Evolutionary conservation across 2,797 vertebrate genomes (phyloP), one percentile per base, ranked within the genome.

Genomic region (Brachyrhaphis roseni): DNA sequence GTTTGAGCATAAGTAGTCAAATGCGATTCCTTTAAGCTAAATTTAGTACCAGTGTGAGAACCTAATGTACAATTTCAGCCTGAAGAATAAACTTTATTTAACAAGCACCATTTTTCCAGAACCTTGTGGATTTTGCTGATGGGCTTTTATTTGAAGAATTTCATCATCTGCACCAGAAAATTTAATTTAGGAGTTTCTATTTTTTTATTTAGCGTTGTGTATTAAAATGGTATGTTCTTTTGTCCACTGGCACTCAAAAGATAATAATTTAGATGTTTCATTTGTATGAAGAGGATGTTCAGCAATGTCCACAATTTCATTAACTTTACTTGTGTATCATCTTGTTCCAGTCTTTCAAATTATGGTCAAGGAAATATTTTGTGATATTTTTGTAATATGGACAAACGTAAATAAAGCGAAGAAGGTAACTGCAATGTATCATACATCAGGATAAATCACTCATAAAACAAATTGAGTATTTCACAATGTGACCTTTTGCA

Each of bases 341-440:
- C 6, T 66, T 66, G 34, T 36, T 66, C 31, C 34, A 68, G 36
- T 26, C 36, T 36, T 39, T 41, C 36, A 68, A 39, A 41, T 23
- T 39, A 23, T 41, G 8, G 8, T 12, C 20, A 39, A 23, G 36
- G 41, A 68, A 5, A 39, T 66, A 39, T 39, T 4, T 66, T 68
- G 4, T 5, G 12, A n/a, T 12, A n/a, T 55, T n/a, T 55, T n/a
- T 55, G 11, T 5, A 4, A 39, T 2, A 51, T 26, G 71, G n/a
- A 20, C 45, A 31, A 12, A 62, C n/a, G 18, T 71, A 10, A 46
- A 57, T 74, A 75, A 12, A 72, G 53, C 34, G 71, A 77, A 80
- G 36, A 72, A 34, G 51, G 76, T 28, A 41, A 15, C 7, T n/a
- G 43, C 57, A 59, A 59, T 0, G 20, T 53, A 23, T 66, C 36